Evolutionary conservation across 2,888 invertebrate species (phyloP).

Genomic region (Clistopyga incitator): DNA sequence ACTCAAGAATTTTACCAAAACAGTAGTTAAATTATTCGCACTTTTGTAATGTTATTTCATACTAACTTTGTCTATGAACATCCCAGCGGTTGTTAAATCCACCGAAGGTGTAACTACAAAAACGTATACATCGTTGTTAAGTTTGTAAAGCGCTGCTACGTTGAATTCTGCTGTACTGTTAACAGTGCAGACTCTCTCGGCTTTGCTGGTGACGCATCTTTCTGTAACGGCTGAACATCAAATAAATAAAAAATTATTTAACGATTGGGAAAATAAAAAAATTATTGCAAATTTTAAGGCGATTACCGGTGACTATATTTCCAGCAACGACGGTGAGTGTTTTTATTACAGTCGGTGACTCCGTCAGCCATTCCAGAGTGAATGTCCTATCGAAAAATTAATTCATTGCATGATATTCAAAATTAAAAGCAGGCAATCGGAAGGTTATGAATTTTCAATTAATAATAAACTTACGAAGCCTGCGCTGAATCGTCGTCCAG

Average conservation of each 20-base stretch:
- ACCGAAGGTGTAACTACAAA: constrained; percentile 75
- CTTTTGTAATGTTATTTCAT: too few relatives aligned
- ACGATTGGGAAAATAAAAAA: constrained; percentile 12
- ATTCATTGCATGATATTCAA: not conserved
- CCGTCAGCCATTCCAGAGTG: constrained; percentile 75
- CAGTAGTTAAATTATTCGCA: not conserved
- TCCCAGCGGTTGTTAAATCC: constrained; percentile 76
- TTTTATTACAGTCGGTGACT: constrained; percentile 73
- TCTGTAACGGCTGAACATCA: constrained; percentile 72
- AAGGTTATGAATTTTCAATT: constrained; percentile 60
- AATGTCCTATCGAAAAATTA: constrained; percentile 73
- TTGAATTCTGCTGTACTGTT: constrained; percentile 71
- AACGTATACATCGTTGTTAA: constrained; percentile 73
- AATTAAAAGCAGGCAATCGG: not conserved
- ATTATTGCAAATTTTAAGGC: not conserved
- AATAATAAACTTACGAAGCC: constrained; percentile 41
- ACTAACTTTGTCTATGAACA: constrained; percentile 76
- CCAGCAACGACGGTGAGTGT: constrained; percentile 79
- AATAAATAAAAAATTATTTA: constrained; percentile 67
- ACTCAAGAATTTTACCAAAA: not conserved
- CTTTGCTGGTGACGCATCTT: constrained; percentile 69
- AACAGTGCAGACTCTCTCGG: constrained; percentile 75
- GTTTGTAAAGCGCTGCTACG: constrained; percentile 74
- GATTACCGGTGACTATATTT: constrained; percentile 76
- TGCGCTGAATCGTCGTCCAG: constrained; percentile 71